Evolutionary conservation across 2,113 vertebrate genomes (phyloP), one percentile per base, ranked within the genome.

Genomic region (Paradoxurus hermaphroditus): DNA sequence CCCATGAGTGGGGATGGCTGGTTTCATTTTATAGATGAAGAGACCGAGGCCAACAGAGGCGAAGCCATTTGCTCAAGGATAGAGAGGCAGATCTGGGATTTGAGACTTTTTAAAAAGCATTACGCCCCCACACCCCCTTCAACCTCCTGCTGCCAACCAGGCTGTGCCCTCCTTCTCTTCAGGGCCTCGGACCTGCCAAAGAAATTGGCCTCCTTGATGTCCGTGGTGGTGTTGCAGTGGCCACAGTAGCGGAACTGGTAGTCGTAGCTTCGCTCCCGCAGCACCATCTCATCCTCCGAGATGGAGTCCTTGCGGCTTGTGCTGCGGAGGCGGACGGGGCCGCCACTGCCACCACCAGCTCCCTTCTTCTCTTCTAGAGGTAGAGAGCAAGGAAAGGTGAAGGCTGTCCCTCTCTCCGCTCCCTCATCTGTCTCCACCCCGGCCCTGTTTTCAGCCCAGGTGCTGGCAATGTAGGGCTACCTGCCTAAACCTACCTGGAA

Each of bases 161-260:
- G 39, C 23, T 63, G 62, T 53, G 94, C 95, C 95, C 95, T 86
- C 93, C 91, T 93, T 72, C 94, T 62, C n/a, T 12, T 85, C 93
- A 70, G 72, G 91, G 84, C 23, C 90, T 90, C 98, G 0, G 98
- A 99, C 99, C 99, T 99, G 98, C 99, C 99, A 78, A 99, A 99
- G 98, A 99, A 99, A 98, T 99, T 99, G 79, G 99, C 99, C 98
- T 99, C 99, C 93, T 99, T 99, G 98, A 99, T 99, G 81, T 99
- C 99, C 0, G 99, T 99, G 39, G 99, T 99, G 97, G 99, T 99
- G 98, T 99, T 99, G 98, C 99, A 99, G 99, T 99, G 99, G 84
- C 99, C 99, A 14, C 99, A 99, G 97, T 99, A 99, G 92, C 99
- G 99, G 98, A 99, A 99, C 88, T 99, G 99, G 97, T 99, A 99